phyloP scores from a whole-genome alignment of 2,888 invertebrate genomes.

The Keiferia lycopersicella region DNA sequence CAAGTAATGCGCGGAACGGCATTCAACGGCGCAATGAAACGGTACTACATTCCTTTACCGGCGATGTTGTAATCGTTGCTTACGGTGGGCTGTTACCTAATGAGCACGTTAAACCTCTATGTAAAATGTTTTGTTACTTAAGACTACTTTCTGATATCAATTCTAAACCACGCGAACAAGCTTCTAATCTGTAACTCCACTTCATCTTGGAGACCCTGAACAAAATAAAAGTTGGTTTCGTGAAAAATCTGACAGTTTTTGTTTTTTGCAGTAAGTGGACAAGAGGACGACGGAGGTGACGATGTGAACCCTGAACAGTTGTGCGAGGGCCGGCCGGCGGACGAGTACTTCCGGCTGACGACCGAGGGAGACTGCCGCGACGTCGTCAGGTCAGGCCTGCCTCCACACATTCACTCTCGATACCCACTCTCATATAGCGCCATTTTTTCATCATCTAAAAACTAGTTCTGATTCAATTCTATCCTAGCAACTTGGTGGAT shows the following conservation, averaged over 20 bases:
- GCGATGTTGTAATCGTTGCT: conserved; percentile 70
- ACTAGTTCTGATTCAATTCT: neutral
- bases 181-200: neutral
- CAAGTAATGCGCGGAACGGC: conserved; percentile 45
- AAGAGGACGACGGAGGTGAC: conserved; percentile 85
- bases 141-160: conserved; percentile 27
- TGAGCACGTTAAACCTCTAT: conserved; percentile 46
- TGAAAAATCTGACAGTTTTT: conserved; percentile 21
- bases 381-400: conserved; percentile 87
- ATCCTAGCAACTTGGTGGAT: neutral
- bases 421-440: neutral
- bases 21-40: conserved; percentile 58
- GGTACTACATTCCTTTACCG: conserved; percentile 66
- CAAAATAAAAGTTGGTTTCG: neutral
- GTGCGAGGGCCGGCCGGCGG: conserved; percentile 92
- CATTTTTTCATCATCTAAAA: neutral
- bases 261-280: conserved; percentile 74
- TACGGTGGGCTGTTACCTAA: conserved; percentile 73
- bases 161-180: neutral
- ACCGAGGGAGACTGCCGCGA: conserved; percentile 94
- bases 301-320: conserved; percentile 89
- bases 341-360: conserved; percentile 94
- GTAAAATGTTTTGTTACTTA: conserved; percentile 33
- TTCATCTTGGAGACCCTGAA: neutral
- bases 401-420: conserved; percentile 14